Base-by-base conservation (phyloP, 2,888 invertebrate species). In the Ichneumoninae sp. region DNA sequence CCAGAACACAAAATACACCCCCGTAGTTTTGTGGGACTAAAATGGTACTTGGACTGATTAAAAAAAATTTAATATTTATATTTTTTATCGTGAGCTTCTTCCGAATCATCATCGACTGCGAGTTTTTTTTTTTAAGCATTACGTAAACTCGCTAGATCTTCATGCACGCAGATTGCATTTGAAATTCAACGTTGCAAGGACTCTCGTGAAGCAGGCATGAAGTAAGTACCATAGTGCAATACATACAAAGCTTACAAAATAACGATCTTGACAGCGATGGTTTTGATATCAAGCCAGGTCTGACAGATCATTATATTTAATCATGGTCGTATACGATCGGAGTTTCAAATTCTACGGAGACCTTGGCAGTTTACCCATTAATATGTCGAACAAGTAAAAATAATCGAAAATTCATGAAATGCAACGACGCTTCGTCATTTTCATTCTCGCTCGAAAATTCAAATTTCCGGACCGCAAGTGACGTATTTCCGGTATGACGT, bases 141-240 rank as follows among this genome's bases (percentile, higher is more conserved):
- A 54, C 54, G 54, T 54, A 54, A 54, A 54, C 22, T 22, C 54
- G 57, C 22, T 57, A 57, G 8, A 26, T 57, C 26, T 57, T 10
- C 10, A 54, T 54, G 26, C 26, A 10, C 10, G 26, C 26, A 4
- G 57, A 57, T 57, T 26, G 22, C 57, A 54, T 57, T 57, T 57
- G 13, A 26, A 26, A 22, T 8, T 26, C 10, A 57, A 57, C 13
- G 57, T 57, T 57, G 26, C 26, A 26, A 57, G 57, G 22, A 13
- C 13, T 1, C 13, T 57, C 26, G 26, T 57, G 10, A 1, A 26
- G 3, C 26, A 13, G 26, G 1, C 57, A 26, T 4, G 10, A 26
- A 1, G 26, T 22, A 22, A 3, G 3, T 10, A 26, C 16, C 13
- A 57, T 57, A 13, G 54, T 54, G 22, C 22, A 54, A 57, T 4